phyloP scores from a whole-genome alignment of 2,113 vertebrate species.

The Nothobranchius kuhntae region DNA sequence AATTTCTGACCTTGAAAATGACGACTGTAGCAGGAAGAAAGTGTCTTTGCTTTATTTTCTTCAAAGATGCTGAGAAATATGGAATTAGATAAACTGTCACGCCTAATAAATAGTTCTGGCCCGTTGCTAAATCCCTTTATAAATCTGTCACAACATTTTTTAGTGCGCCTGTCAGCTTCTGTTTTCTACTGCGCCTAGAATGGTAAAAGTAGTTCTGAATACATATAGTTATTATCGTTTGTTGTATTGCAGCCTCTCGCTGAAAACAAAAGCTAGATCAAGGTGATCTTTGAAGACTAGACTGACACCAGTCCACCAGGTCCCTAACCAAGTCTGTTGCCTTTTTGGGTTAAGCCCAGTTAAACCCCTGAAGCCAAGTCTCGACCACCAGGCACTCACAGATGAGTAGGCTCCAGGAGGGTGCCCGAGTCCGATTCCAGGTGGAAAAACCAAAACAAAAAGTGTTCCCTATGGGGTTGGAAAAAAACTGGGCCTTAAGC shows the following conservation, averaged over 20 bases:
- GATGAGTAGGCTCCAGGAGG: too few species aligned
- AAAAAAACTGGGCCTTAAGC: too few species aligned
- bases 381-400: too few species aligned
- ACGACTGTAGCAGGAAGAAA: slow-evolving; percentile 1
- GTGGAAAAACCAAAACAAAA: too few species aligned
- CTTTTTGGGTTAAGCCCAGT: too few species aligned
- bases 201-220: not conserved
- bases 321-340: too few species aligned
- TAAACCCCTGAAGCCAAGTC: too few species aligned
- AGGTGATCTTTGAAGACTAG: not conserved
- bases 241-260: too few species aligned
- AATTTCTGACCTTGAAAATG: slow-evolving; percentile 38
- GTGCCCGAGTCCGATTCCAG: too few species aligned
- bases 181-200: not conserved
- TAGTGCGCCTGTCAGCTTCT: not conserved
- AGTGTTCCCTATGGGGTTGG: too few species aligned
- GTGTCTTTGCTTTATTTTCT: slow-evolving; percentile 8
- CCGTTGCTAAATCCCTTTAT: not conserved
- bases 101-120: slow-evolving; percentile 7
- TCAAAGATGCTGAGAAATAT: not conserved
- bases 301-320: too few species aligned
- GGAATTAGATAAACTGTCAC: not conserved
- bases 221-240: not conserved
- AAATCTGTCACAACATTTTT: not conserved
- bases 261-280: not conserved